A percentile compares a stretch with the other conserved stretches of the same genome.
Conservation (phyloP, 2,888 invertebrate species). For the Caenorhabditis zanzibari region DNA sequence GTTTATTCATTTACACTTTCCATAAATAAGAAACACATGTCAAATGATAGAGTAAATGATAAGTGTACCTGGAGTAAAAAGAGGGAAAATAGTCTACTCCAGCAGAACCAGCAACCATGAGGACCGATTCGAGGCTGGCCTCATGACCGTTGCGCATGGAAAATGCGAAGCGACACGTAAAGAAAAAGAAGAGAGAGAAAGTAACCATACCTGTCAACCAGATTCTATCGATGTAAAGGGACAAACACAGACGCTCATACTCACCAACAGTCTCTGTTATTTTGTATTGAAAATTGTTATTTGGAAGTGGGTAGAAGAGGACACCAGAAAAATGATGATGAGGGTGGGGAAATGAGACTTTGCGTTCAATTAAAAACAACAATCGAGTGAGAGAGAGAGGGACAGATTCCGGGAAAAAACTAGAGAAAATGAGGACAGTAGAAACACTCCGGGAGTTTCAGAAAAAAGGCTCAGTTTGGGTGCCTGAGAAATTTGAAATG, state of each 20-base stretch:
- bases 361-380: slow-evolving; percentile 3
- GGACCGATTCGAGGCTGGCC: slow-evolving; percentile 14
- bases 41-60: slow-evolving; percentile 7
- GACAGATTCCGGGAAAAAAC: neutral
- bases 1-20: slow-evolving; percentile 10
- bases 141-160: slow-evolving; percentile 52
- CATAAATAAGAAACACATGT: slow-evolving; percentile 18
- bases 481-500: too few relatives aligned
- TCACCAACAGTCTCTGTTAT: neutral
- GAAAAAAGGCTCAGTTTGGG: too few relatives aligned
- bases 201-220: slow-evolving; percentile 57
- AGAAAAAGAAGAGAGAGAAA: slow-evolving; percentile 20
- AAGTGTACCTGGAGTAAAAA: slow-evolving; percentile 8
- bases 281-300: slow-evolving; percentile 37
- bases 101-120: neutral
- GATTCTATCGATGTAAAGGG: slow-evolving; percentile 53
- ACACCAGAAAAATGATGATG: slow-evolving; percentile 1
- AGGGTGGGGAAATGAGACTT: neutral
- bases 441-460: too few relatives aligned
- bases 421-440: slow-evolving; percentile 3
- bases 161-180: slow-evolving; percentile 61
- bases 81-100: neutral
- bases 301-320: slow-evolving; percentile 36
- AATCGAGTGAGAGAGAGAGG: neutral
- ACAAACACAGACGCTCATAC: slow-evolving; percentile 22